Evolutionary conservation across 2,888 invertebrate genomes (phyloP).

Genomic region (Eristalis intricaria): DNA sequence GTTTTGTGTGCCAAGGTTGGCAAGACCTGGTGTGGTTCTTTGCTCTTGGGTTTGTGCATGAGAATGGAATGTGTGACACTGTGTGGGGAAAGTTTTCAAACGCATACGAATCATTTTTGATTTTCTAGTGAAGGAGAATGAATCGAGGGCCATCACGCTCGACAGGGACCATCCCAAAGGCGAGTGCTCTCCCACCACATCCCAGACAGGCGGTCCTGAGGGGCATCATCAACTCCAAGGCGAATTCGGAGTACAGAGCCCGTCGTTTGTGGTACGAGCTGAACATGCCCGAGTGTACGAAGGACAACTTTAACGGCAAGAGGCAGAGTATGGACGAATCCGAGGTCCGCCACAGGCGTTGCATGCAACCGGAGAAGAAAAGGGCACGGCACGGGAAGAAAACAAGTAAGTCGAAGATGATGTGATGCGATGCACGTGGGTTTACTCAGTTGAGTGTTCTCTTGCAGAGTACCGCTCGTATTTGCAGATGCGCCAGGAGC

Average conservation of each 20-base stretch:
- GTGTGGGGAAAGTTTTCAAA: not conserved
- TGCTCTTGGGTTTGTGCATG: conserved; percentile 1
- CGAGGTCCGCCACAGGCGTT: conserved; percentile 77
- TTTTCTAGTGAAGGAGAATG: conserved; percentile 19
- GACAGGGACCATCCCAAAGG: conserved; percentile 60
- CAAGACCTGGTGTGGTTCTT: not conserved
- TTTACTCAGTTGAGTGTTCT: conserved; percentile 3
- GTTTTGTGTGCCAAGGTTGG: not conserved
- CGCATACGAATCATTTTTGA: not conserved
- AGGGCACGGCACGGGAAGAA: conserved; percentile 75
- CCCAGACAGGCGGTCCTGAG: conserved; percentile 77
- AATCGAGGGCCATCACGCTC: not conserved
- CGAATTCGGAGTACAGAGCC: conserved; percentile 79
- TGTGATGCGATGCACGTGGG: not conserved
- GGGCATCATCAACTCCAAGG: conserved; percentile 78
- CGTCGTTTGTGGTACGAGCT: conserved; percentile 80
- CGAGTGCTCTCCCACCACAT: conserved; percentile 35
- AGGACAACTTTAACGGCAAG: conserved; percentile 77
- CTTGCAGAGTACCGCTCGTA: conserved; percentile 85
- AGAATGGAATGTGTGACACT: not conserved
- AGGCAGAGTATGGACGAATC: conserved; percentile 85
- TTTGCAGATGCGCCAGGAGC: conserved; percentile 86
- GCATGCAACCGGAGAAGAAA: conserved; percentile 81
- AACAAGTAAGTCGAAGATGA: not conserved
- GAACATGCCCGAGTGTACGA: conserved; percentile 79